Base-by-base conservation (phyloP, 2,888 invertebrate genomes). In the Rhagium mordax region DNA sequence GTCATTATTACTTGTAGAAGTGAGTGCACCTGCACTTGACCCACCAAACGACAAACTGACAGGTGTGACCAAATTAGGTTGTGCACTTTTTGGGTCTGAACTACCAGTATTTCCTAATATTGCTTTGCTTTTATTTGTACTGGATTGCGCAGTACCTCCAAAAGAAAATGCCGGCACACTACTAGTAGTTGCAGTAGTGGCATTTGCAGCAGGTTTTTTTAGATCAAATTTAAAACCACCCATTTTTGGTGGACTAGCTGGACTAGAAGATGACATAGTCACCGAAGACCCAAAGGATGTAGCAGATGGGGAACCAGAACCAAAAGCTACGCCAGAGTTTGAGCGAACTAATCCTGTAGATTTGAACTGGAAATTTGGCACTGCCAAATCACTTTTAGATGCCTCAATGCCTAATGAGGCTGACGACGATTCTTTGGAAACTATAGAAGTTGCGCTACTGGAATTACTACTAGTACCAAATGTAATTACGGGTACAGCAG, bases 201-300 rank as follows among this genome's bases (percentile, higher is more conserved):
- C 8, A 6, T 67, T 18, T n/a, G 51, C 1, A 21, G 66, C 59
- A n/a, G 80, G 59, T 75, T 82, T 82, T 18, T 51, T 70, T 16
- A 85, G 73, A 72, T 85, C 82, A 75, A 84, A 85, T 77, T 83
- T 84, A 72, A 85, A 85, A 27, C 85, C 85, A 27, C 85, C 85
- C 8, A 74, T n/a, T 74, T 82, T 84, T 29, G 79, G 79, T 18
- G 79, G 76, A 72, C 71, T 74, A 15, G 33, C 47, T 8, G 48
- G 33, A 49, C 33, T 51, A 21, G 61, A 21, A 15, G 51, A 6
- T 10, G 62, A 3, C 2, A 13, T 18, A 47, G 18, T 13, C 8
- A 61, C 20, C 27, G 64, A 10, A 10, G 72, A 18, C 10, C 15
- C 7, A 29, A 51, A 65, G 3, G 21, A 24, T 15, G 57, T 62